Conservation (phyloP, 2,113 vertebrate species). For the Embiotoca jacksoni region DNA sequence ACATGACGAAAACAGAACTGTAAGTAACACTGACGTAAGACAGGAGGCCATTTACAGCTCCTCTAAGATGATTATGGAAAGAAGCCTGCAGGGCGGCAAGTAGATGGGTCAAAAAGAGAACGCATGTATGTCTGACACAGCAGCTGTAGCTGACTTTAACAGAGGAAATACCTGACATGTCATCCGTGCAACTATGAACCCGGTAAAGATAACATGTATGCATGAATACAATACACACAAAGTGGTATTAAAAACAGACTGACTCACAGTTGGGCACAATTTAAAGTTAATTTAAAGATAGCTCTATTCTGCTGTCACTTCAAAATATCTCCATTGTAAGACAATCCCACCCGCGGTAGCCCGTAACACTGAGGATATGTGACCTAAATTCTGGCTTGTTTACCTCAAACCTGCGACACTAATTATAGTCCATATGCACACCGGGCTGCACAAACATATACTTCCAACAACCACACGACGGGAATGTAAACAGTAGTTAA, state of each 20-base stretch:
- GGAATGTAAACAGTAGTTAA: slow-evolving; percentile 64
- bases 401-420: slow-evolving; percentile 35
- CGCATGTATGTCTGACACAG: background rate
- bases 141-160: slow-evolving; percentile 31
- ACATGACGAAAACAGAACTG: slow-evolving; percentile 1
- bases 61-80: slow-evolving; percentile 19
- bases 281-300: background rate
- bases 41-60: slow-evolving; percentile 16
- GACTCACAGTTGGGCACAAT: background rate
- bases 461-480: slow-evolving; percentile 25
- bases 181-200: background rate
- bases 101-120: background rate
- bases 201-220: background rate
- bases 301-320: background rate
- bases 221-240: background rate
- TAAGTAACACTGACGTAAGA: background rate
- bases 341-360: background rate
- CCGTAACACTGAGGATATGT: slow-evolving; percentile 12
- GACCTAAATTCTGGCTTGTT: slow-evolving; percentile 66
- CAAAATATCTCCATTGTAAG: slow-evolving; percentile 15
- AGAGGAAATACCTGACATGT: slow-evolving; percentile 13
- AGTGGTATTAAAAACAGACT: background rate
- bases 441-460: slow-evolving; percentile 42
- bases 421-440: slow-evolving; percentile 37
- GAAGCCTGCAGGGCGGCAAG: slow-evolving; percentile 15